Base-by-base conservation (phyloP, 2,797 vertebrate species). In the Hydrolagus colliei region DNA sequence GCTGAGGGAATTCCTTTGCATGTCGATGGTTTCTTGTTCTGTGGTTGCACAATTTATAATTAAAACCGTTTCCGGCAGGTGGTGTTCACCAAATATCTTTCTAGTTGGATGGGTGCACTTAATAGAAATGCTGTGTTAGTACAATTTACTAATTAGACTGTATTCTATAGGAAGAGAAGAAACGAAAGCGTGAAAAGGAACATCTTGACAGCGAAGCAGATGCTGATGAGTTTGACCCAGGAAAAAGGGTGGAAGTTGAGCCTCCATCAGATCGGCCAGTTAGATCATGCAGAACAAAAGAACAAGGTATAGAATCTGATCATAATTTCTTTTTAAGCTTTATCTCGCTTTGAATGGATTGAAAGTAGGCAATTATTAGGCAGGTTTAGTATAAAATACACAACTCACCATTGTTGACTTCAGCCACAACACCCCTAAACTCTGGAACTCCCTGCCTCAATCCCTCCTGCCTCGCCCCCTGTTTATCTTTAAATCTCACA, bases 151-250 rank as follows among this genome's bases (percentile, higher is more conserved):
- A 18, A 35, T 4, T 84, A 65, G 65, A 1, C 71, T 35, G 27
- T 71, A 1, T 84, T 71, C 18, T 13, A 52, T 88, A 99, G 97
- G 97, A 98, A 86, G 97, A 99, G 90, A 98, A 97, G 90, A 97
- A 98, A 90, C 96, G 97, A 88, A 99, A 98, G 87, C 94, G 97
- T 71, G 97, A 98, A 86, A 94, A 96, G 87, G 98, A 98, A 13
- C 97, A 96, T 82, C 95, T 94, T 85, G 97, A 98, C 90, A 95
- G 93, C 0, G 95, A 97, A 86, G 93, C 93, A 18, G 95, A 95
- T 87, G 91, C 92, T 0, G 97, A 98, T 12, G 96, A 96, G 72
- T 95, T 95, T n/a, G 93, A 94, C 86, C 92, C 94, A 0, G 92
- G 92, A n/a, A 95, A 93, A 89, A 95, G 93, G 86, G 93, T 94